A percentile compares a stretch with the other conserved stretches of the same genome.
Evolutionary conservation across 2,888 invertebrate genomes (phyloP).

Genomic region (Malacosoma neustria): DNA sequence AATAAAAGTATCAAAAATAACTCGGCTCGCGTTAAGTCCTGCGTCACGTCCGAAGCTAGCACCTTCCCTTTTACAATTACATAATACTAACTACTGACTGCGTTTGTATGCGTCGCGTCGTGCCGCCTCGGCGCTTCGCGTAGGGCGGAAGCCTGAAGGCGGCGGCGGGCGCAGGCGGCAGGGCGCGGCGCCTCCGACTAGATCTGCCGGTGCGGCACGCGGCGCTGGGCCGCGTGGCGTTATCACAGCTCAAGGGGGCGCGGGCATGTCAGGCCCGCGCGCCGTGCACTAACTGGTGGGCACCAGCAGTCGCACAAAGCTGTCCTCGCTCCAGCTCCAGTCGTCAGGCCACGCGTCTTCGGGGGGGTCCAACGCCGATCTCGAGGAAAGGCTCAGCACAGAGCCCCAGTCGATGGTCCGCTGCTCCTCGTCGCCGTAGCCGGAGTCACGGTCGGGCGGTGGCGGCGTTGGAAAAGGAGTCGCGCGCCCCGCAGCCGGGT

Average conservation of each 20-base stretch:
- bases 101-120: slow-evolving; percentile 33
- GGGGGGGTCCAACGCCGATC: slow-evolving; percentile 88
- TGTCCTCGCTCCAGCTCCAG: slow-evolving; percentile 79
- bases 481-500: slow-evolving; percentile 75
- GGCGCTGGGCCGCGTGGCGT: slow-evolving; percentile 33
- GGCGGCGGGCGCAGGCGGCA: slow-evolving; percentile 26
- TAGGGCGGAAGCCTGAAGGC: too few species aligned
- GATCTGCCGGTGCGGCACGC: slow-evolving; percentile 29
- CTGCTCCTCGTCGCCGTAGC: slow-evolving; percentile 85
- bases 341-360: slow-evolving; percentile 84
- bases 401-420: slow-evolving; percentile 94
- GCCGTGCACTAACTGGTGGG: slow-evolving; percentile 78
- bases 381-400: slow-evolving; percentile 89
- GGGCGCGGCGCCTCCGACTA: slow-evolving; percentile 45
- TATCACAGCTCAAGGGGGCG: slow-evolving; percentile 67
- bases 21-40: slow-evolving; percentile 70
- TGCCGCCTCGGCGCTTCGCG: slow-evolving; percentile 30
- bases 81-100: slow-evolving; percentile 72
- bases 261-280: slow-evolving; percentile 67
- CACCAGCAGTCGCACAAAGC: slow-evolving; percentile 82
- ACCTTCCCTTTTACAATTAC: slow-evolving; percentile 72
- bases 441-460: slow-evolving; percentile 80
- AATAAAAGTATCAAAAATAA: slow-evolving; percentile 75
- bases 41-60: slow-evolving; percentile 74
- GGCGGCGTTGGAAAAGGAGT: slow-evolving; percentile 79